Evolutionary conservation across 35 echinoderm and acorn worm genomes (phyloP), one percentile per base, ranked within the genome.

Genomic region (Ptychodera flava): DNA sequence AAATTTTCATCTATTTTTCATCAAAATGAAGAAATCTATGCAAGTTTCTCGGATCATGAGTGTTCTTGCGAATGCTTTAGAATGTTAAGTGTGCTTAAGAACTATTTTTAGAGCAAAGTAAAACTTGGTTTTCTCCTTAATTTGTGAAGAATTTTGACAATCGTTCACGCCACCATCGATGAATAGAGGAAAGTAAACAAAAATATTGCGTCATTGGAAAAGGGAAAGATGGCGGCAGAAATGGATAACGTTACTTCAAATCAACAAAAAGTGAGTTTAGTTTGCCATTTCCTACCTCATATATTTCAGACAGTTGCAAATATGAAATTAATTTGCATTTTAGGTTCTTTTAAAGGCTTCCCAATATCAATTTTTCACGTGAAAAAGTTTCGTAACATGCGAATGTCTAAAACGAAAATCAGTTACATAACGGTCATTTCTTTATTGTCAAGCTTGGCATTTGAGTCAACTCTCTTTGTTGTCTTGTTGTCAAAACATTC

Each of bases 121-220:
- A 64, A 64, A 6, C 45, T 22, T 6, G 22, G 45, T 64, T 64
- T 64, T 64, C 22, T 22, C 6, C 6, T 22, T 64, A 64, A 12
- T 64, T 6, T 6, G 22, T 22, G 6, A 12, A 12, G 45, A 64
- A 64, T 12, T 64, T 22, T 64, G 6, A 6, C 6, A 64, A 12
- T 22, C 22, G 6, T 64, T 6, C 22, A 64, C 45, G 45, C 45
- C 45, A 64, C 45, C 45, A 64, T 64, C 22, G 45, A 64, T 64
- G 45, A 64, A 6, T 64, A 12, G 6, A 12, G 22, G 45, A 64
- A 64, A 64, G 45, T 64, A 64, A 64, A 64, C 45, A 64, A 64
- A 64, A 64, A 64, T 64, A 64, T 64, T 64, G 45, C 45, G 45
- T 64, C 45, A 64, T 64, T 64, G 45, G 45, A 64, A 64, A n/a